Base-by-base conservation (phyloP, 2,888 invertebrate species). In the Physocephala rufipes region DNA sequence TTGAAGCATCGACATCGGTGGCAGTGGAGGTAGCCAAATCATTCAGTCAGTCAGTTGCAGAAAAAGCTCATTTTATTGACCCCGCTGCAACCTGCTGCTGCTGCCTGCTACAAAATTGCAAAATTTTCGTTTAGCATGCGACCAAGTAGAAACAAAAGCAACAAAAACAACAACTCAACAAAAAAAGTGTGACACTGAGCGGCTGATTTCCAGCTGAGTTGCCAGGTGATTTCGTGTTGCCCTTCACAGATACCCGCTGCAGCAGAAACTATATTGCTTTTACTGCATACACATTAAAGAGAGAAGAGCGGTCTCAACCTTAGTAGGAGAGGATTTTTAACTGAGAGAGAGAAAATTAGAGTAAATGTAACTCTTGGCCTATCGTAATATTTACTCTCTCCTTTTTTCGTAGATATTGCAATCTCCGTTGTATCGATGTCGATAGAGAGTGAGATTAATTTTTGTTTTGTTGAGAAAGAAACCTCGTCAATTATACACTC, bases 121-220 rank as follows among this genome's bases (percentile, higher is more conserved):
- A 63, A 26, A 45, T 26, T 62, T 63, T 45, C 47, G 45, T 63
- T 59, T 13, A 15, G 59, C 16, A 47, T 24, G 21, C 45, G 15
- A 63, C 24, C 43, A 13, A 24, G 13, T 61, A 36, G n/a, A 24
- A 2, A 24, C 19, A 49, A 58, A 9, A 58, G 16, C 21, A 63
- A 63, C 63, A 63, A 47, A 24, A 63, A 43, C 45, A 19, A 19
- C 62, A 36, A 3, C 13, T 19, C 2, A 15, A 43, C 36, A 19
- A 62, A 63, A 47, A 47, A 21, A 15, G 62, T 63, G 43, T 21
- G 64, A 28, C 71, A 68, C 70, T 70, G 77, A 84, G 82, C 82
- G 82, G 83, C 84, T 83, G 84, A 82, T 80, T 81, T 81, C 81
- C 83, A 83, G 83, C 82, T 84, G 83, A 82, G 82, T 81, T 82